A percentile compares a stretch with the other conserved stretches of the same genome.
Evolutionary conservation across 2,797 vertebrate species (phyloP).

Genomic region (Bradypodion pumilum): DNA sequence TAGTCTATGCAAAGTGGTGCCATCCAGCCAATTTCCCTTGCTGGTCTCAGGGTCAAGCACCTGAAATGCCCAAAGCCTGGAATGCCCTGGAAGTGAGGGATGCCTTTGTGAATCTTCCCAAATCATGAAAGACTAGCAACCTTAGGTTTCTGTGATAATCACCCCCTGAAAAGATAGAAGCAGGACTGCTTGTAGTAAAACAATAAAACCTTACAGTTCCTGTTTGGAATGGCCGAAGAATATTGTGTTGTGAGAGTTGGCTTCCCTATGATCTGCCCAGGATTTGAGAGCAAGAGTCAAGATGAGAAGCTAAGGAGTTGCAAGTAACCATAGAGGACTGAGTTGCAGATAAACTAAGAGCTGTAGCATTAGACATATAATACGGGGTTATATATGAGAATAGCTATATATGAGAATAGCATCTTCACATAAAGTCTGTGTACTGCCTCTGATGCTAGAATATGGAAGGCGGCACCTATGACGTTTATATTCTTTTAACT

Average conservation of each 20-base stretch:
- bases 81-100: neutral
- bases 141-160: neutral
- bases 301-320: neutral
- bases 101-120: neutral
- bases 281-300: neutral
- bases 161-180: neutral
- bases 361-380: neutral
- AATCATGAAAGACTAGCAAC: neutral
- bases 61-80: constrained; percentile 3
- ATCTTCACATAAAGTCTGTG: no score
- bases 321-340: neutral
- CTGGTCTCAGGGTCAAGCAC: neutral
- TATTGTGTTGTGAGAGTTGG: neutral
- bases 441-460: neutral
- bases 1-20: constrained; percentile 3
- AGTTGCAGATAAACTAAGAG: neutral
- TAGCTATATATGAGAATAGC: neutral
- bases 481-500: neutral
- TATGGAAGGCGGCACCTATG: neutral
- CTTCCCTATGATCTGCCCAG: neutral
- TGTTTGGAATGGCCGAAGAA: no score
- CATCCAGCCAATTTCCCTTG: neutral
- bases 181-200: neutral
- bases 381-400: neutral
- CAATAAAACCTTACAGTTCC: neutral